Base-by-base conservation (phyloP, 2,888 invertebrate species). In the Euphydryas editha region DNA sequence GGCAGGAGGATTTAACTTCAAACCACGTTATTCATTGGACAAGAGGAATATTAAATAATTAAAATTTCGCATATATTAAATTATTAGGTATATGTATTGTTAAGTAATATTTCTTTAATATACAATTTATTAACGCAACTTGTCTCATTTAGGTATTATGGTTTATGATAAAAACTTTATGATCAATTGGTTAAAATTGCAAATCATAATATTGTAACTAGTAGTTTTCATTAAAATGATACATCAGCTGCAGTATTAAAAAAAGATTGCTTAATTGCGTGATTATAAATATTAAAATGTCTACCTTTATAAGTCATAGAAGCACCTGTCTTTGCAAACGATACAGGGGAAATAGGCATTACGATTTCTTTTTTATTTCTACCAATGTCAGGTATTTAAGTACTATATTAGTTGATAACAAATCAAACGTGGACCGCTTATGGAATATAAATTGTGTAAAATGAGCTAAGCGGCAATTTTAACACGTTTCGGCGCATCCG, bases 341-440 rank as follows among this genome's bases (percentile, higher is more conserved):
- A 39, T 54, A 15, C 42, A 30, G 18, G 58, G 63, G 51, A 64
- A 64, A 24, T 63, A 58, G 42, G 20, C 20, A 42, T 11, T 42
- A 21, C n/a, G 39, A 57, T 57, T 39, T 39, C 42, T n/a, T 57
- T 42, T 42, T 42, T 42, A 57, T 57, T 37, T 13, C 56, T 37
- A 39, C 21, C 42, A 21, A 18, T 39, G 36, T 17, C 18, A 51
- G 58, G 42, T 64, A 59, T 65, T 21, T 85, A 81, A 80, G 78
- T 78, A 78, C 73, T 73, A 76, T 80, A 83, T 82, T 82, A 84
- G 79, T 76, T 80, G 79, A 81, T 81, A 82, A 83, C 82, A 84
- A 85, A 86, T 84, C 81, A 84, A 80, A 75, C 64, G 51, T 68
- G 62, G 73, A 60, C 68, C 79, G 81, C 71, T 67, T 39, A 55